These are phyloP conservation scores for Poecilia latipinna DNA, from an alignment of 2,113 vertebrate genomes.

Conservation along the genomic window DNA sequence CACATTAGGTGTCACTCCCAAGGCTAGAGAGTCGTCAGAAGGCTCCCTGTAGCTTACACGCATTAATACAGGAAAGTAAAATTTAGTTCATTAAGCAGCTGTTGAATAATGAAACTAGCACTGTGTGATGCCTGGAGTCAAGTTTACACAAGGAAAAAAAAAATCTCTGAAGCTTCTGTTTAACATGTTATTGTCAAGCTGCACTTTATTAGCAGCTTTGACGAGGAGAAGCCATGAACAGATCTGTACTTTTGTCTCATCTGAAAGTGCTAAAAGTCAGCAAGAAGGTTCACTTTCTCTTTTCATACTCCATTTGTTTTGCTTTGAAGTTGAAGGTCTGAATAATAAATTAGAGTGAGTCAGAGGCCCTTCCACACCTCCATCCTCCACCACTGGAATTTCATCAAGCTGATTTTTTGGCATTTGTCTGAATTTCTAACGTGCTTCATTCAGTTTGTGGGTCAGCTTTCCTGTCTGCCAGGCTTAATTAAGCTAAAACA, in stretches of 20 bases:
- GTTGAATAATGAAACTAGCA: slow-evolving; percentile 15
- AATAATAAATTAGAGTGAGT: slow-evolving; percentile 21
- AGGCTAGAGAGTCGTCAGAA: background rate
- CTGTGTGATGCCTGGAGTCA: background rate
- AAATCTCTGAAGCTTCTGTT: background rate
- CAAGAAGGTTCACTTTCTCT: background rate
- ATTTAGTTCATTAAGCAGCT: slow-evolving; percentile 36
- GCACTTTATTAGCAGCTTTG: slow-evolving; percentile 14
- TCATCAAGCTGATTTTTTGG: slow-evolving; percentile 5
- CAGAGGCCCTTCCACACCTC: background rate
- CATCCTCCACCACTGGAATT: background rate
- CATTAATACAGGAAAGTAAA: slow-evolving; percentile 31
- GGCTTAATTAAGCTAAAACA: slow-evolving; percentile 1
- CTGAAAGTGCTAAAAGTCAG: slow-evolving; percentile 5
- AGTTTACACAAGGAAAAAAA: background rate
- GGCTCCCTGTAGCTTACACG: background rate
- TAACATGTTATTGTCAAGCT: slow-evolving; percentile 1
- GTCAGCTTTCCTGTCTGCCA: background rate
- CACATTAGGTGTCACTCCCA: slow-evolving; percentile 12
- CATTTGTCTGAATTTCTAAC: background rate
- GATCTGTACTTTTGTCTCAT: background rate
- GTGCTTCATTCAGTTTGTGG: slow-evolving; percentile 2
- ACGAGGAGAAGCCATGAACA: slow-evolving; percentile 13
- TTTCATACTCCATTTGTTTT: slow-evolving; percentile 5
- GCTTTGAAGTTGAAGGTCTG: background rate